Evolutionary conservation across 2,797 vertebrate species (phyloP), one percentile per base, ranked within the genome.

Genomic region (Nannoperca obscura): DNA sequence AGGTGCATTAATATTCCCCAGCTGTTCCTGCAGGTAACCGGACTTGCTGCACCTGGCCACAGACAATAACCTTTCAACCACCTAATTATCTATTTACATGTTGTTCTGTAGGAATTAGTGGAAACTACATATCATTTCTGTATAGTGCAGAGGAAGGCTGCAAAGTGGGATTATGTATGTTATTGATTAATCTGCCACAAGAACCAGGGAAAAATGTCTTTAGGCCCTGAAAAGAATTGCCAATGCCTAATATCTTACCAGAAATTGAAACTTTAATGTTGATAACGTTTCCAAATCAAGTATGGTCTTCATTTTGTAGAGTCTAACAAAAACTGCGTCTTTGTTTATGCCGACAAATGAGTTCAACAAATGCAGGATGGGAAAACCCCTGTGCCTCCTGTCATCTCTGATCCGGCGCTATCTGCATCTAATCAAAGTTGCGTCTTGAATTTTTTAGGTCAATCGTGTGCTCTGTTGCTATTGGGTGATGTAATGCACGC

Each of bases 301-400:
- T 57, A 72, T 71, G 76, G 68, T 81, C 27, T 52, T 71, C 38
- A 84, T 87, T 81, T 74, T 38, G 58, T 36, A 42, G 50, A 73
- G 65, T 71, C 68, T 76, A 70, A 86, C 54, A 71, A 57, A 82
- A 82, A 75, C 81, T 54, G 10, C 68, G 32, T 74, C 38, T 75
- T 68, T 88, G 78, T 89, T 89, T 88, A 86, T 72, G 68, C 15
- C 55, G 74, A 30, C 32, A 74, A 83, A 91, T 87, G 67, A 79
- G 42, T 75, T 60, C 50, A 63, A 63, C 64, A 74, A 85, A 85
- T 64, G 67, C 73, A 73, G 71, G 72, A 75, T 54, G 68, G 55
- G 81, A 73, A 81, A 88, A 83, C 66, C 70, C 63, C 54, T 3
- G 3, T 52, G 52, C 44, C 62, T 74, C 55, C 58, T 60, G 66